These are phyloP conservation scores for Globicephala melas DNA, from an alignment of 2,113 vertebrate species.

Conservation along the genomic window DNA sequence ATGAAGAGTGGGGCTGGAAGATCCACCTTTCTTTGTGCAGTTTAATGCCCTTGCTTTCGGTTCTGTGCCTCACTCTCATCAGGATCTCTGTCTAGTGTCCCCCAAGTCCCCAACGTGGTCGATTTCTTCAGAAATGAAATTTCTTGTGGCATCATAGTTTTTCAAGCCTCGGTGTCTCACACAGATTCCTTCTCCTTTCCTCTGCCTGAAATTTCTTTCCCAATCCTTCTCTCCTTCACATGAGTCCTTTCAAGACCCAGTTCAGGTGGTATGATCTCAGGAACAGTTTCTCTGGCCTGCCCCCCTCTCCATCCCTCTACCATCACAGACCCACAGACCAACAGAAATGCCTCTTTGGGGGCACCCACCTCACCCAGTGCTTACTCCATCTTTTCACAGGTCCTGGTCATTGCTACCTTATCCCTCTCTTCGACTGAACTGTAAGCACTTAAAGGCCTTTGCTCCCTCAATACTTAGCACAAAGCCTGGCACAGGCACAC, in stretches of 20 bases:
- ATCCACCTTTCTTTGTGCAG: neutral
- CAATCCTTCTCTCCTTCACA: neutral
- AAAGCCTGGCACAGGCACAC: neutral
- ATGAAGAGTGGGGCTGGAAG: neutral
- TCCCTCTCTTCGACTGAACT: neutral
- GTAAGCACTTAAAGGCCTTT: neutral
- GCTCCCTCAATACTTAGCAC: neutral
- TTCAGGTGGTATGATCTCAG: neutral
- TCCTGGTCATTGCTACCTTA: neutral
- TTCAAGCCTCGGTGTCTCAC: neutral
- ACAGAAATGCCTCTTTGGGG: neutral
- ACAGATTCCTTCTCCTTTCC: neutral
- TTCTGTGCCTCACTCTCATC: neutral
- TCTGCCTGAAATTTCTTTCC: neutral
- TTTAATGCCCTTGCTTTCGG: neutral
- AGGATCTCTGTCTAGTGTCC: neutral
- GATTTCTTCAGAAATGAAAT: neutral
- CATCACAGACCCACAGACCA: neutral
- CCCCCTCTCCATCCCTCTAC: neutral
- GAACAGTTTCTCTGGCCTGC: neutral
- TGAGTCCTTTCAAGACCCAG: neutral
- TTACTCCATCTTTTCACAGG: neutral
- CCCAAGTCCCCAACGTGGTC: neutral
- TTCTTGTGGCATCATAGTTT: neutral
- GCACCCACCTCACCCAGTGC: neutral